Percentiles rank a stretch among this genome's conserved stretches.
Conservation (phyloP, 2,113 vertebrate genomes). For the Nesoenas mayeri region DNA sequence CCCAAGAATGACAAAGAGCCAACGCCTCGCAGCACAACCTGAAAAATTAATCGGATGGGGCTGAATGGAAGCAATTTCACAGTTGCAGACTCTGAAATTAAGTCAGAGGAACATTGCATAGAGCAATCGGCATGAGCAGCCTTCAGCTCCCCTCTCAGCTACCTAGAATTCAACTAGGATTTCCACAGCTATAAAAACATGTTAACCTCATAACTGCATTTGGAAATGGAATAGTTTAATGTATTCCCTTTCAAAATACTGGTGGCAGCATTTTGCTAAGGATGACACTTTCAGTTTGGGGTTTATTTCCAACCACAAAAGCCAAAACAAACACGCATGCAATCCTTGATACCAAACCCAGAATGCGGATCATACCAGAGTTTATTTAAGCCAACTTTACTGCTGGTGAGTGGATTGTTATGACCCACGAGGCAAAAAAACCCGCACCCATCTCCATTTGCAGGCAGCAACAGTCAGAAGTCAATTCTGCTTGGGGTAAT, state of each 20-base stretch:
- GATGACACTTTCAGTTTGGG: background rate
- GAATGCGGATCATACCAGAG: background rate
- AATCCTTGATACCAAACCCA: background rate
- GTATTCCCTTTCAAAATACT: background rate
- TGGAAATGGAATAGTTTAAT: background rate
- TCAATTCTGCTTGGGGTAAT: background rate
- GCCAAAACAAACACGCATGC: background rate
- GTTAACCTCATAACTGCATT: background rate
- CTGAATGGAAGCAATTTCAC: constrained; percentile 22
- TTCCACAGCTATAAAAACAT: background rate
- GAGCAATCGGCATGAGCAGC: background rate
- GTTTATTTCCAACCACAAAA: background rate
- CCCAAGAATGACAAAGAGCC: background rate
- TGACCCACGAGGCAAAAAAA: background rate
- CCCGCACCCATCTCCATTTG: background rate
- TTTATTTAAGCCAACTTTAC: background rate
- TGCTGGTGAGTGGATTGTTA: background rate
- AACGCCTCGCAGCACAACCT: background rate
- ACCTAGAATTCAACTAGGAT: background rate
- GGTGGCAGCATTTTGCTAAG: background rate
- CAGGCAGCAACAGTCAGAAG: background rate
- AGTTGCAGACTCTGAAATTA: background rate
- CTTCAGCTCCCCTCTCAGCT: background rate
- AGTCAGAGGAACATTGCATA: rapidly evolving
- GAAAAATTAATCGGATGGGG: background rate